Base-by-base conservation (phyloP, 1,140 invertebrate species). In the Megalopta genalis region DNA sequence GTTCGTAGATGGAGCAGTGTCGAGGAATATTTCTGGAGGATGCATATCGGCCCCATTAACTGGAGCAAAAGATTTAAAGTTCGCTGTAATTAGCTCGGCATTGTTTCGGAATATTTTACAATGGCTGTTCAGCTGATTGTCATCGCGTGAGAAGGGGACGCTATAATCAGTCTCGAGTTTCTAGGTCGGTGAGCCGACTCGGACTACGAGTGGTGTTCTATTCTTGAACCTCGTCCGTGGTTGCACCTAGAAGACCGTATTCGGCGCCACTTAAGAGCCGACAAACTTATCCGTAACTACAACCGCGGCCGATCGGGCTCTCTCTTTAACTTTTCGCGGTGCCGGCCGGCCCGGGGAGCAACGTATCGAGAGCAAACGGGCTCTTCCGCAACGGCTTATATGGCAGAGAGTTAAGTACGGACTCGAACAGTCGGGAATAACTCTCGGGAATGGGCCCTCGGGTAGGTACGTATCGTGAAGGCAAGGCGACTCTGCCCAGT, bases 321-420 rank as follows among this genome's bases (percentile, higher is more conserved):
- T 67, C 77, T 71, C 76, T 68, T 70, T 46, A 54, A 67, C 71
- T 80, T 80, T 57, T 72, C 75, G 6, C 12, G 59, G 65, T 12
- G 59, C 32, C 21, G 62, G 27, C 37, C 27, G 63, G 63, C 70
- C 37, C 5, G 72, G 9, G 54, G 59, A 52, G 69, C 77, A 80
- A 77, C 49, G 49, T 86, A 86, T 86, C 81, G 77, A 77, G 81
- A 86, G 84, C 81, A 86, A 80, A 83, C 81, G 73, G 66, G 66
- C 74, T 77, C 77, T 86, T 86, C 81, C 85, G 81, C 84, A 81
- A 86, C 49, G 1, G 83, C 85, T 86, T 83, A 81, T 86, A 86
- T 86, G 85, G 81, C 23, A 46, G 74, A 54, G 67, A 78, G 83
- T 81, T 84, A 86, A 83, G 73, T 83, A 73, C 32, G 42, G 65